Evolutionary conservation across 1,140 invertebrate genomes (phyloP).

Genomic region (Eufriesea mexicana): DNA sequence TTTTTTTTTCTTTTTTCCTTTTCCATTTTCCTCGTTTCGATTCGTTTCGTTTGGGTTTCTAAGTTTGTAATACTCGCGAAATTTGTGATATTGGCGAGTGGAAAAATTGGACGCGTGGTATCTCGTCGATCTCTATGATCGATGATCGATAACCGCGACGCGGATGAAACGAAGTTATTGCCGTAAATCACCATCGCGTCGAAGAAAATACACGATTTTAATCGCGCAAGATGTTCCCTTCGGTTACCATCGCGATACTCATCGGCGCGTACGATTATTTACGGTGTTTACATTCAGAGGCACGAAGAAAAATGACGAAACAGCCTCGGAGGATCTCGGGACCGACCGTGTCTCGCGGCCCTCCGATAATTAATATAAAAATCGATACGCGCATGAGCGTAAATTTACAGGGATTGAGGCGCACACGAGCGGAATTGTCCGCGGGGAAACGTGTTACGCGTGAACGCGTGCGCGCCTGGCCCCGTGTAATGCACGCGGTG

Average conservation of each 20-base stretch:
- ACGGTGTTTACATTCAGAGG: slow-evolving; percentile 28
- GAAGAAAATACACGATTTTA: slow-evolving; percentile 23
- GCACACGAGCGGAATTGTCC: slow-evolving; percentile 2
- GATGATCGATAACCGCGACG: not conserved
- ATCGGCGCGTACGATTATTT: slow-evolving; percentile 27
- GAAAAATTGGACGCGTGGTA: not conserved
- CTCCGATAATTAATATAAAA: slow-evolving; percentile 44
- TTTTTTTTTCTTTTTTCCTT: too few relatives aligned
- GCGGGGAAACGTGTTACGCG: slow-evolving; percentile 14
- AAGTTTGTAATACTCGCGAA: too few relatives aligned
- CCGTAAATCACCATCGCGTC: not conserved
- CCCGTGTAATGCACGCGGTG: not conserved
- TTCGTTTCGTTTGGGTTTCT: too few relatives aligned
- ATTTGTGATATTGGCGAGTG: too few relatives aligned
- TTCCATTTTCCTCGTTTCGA: too few relatives aligned
- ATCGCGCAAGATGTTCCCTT: slow-evolving; percentile 5
- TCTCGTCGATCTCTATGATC: not conserved
- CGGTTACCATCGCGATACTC: slow-evolving; percentile 15
- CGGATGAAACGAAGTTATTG: not conserved
- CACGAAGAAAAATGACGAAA: not conserved
- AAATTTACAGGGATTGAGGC: slow-evolving; percentile 13
- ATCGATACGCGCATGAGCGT: slow-evolving; percentile 17
- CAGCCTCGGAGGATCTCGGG: not conserved
- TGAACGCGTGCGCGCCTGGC: not conserved
- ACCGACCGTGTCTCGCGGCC: not conserved